Evolutionary conservation across 23 tunicate genomes (phyloP), one percentile per base, ranked within the genome.

Genomic region (Aplidium turbinatum): DNA sequence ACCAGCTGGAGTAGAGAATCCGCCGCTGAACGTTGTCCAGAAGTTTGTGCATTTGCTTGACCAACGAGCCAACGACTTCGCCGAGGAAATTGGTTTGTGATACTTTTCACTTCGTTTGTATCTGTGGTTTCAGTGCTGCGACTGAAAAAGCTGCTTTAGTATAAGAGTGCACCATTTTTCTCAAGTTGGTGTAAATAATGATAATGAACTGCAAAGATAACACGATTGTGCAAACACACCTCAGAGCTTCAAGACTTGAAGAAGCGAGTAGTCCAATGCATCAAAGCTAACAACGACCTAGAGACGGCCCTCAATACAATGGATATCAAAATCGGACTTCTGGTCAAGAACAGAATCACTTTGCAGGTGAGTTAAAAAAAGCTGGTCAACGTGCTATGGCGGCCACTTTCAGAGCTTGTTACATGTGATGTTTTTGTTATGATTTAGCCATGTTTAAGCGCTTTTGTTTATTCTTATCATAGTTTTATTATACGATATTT

Each of bases 291-390:
- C 72, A 82, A 87, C 40, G 99, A 94, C 33, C 31, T 79, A 58
- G 99, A 94, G 35, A 67, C 72, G 33, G 90, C 86, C 0, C 81
- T 94, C 31, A 87, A 87, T 73, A 78, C 94, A n/a, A 94, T 94
- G 99, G 99, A 94, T 58, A 87, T 94, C 61, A 94, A 94, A 54
- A 94, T 94, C 40, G 99, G 99, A 0, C 75, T 94, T 34, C 90
- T 94, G 38, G 99, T 94, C 25, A 87, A 87, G 65, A 94, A 94
- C 82, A 54, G 99, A 65, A 94, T 94, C 76, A 81, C 99, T 16
- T 66, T 94, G 35, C 97, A 91, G 84, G 97, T 91, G 22, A 1
- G 55, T n/a, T n/a, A n/a, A n/a, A n/a, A n/a, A n/a, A n/a, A n/a
- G n/a, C n/a, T n/a, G n/a, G n/a, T n/a, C n/a, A n/a, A n/a, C n/a